Percentiles rank a stretch among this genome's conserved stretches.
These are phyloP conservation scores for Montipora cactus DNA, from an alignment of 64 coral and sea anemone species.

Conservation along the genomic window DNA sequence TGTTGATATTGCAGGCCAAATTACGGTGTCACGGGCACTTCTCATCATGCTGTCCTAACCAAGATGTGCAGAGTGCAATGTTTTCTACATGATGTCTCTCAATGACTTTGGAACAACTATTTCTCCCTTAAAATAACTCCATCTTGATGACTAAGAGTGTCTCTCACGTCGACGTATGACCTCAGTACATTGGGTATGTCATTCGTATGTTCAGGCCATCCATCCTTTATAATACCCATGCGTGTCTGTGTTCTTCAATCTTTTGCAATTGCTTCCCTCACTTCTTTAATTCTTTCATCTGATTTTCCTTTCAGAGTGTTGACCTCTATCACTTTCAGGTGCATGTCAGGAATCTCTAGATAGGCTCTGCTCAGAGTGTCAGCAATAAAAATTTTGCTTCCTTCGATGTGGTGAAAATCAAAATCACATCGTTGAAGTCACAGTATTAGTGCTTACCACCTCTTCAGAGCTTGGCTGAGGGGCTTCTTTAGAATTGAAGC, in stretches of 20 bases:
- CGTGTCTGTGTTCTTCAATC: background rate
- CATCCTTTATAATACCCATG: background rate
- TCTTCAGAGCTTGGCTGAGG: too few species aligned
- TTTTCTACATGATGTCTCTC: conserved; percentile 22
- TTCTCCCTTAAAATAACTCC: conserved; percentile 24
- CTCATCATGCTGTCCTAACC: conserved; percentile 35
- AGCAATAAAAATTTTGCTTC: too few species aligned
- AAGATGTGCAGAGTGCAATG: conserved; percentile 37
- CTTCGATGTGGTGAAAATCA: too few species aligned
- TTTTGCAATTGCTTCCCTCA: background rate
- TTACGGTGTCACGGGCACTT: conserved; percentile 28
- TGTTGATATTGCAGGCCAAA: conserved; percentile 42
- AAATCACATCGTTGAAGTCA: too few species aligned
- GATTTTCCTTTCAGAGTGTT: too few species aligned
- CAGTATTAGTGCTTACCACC: too few species aligned
- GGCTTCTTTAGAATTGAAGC: too few species aligned
- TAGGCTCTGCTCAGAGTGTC: too few species aligned
- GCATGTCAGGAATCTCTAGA: too few species aligned
- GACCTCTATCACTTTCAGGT: too few species aligned
- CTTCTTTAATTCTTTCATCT: too few species aligned
- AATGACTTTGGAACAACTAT: conserved; percentile 26
- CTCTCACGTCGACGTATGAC: conserved; percentile 20
- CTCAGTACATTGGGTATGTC: conserved; percentile 7
- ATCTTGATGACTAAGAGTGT: conserved; percentile 42
- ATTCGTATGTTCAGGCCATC: background rate